Evolutionary conservation across 1,140 invertebrate genomes (phyloP).

Genomic region (Oncopodura yosiiana): DNA sequence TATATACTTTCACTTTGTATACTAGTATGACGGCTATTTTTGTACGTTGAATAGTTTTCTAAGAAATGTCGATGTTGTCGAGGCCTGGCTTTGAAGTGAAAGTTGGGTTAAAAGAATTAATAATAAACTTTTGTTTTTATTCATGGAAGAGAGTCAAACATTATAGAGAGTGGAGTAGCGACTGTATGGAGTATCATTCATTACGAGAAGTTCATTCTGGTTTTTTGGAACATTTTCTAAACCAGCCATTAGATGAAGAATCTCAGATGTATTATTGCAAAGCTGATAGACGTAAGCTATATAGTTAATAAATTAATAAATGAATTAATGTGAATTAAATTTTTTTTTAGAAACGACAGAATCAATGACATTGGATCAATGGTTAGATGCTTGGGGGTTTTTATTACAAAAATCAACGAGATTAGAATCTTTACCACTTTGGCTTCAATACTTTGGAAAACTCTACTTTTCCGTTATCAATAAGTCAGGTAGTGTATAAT

Average conservation of each 20-base stretch:
- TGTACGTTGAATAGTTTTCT: too few relatives aligned
- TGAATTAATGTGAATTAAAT: too few relatives aligned
- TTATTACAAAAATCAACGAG: slow-evolving; percentile 46
- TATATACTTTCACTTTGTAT: too few relatives aligned
- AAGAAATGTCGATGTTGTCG: too few relatives aligned
- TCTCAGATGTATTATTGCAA: slow-evolving; percentile 35
- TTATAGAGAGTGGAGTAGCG: too few relatives aligned
- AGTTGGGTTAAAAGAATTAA: slow-evolving; percentile 31
- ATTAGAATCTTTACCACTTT: slow-evolving; percentile 54
- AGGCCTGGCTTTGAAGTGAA: too few relatives aligned
- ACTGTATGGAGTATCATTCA: too few relatives aligned
- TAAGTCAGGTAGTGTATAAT: slow-evolving; percentile 52
- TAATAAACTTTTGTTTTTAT: too few relatives aligned
- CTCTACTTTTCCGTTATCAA: slow-evolving; percentile 60
- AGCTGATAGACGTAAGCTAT: slow-evolving; percentile 25
- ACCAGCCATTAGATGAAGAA: slow-evolving; percentile 33
- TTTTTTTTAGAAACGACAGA: slow-evolving; percentile 29
- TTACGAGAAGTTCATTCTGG: slow-evolving; percentile 46
- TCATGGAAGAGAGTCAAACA: too few relatives aligned
- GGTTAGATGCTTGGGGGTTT: slow-evolving; percentile 55
- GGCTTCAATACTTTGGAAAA: slow-evolving; percentile 59
- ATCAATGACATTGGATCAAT: slow-evolving; percentile 43
- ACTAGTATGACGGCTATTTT: too few relatives aligned
- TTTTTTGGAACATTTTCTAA: slow-evolving; percentile 54
- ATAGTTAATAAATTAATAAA: too few relatives aligned